Conservation (phyloP, 2,113 vertebrate genomes). For the Rhea americana region DNA sequence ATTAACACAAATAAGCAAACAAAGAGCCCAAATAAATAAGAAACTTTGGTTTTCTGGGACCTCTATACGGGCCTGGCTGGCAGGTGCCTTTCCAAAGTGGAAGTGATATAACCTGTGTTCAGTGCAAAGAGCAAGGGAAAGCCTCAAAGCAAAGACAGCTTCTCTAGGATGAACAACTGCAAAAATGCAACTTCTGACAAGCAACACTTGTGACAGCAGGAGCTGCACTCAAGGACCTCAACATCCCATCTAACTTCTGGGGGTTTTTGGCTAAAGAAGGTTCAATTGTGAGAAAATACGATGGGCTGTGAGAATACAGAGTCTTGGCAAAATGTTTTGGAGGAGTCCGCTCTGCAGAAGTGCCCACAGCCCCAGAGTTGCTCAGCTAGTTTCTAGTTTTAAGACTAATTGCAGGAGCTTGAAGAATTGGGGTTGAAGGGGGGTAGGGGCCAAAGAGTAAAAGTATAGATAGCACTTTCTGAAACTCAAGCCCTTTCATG, state of each 20-base stretch:
- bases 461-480: fast-evolving
- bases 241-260: background rate
- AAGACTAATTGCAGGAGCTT: background rate
- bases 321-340: background rate
- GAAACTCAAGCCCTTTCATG: background rate
- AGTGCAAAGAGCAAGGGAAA: background rate
- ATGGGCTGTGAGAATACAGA: background rate
- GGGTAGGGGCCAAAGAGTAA: background rate
- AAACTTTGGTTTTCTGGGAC: background rate
- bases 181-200: background rate
- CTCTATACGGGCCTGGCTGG: background rate
- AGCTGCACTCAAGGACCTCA: background rate
- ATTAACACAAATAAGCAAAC: background rate
- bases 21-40: background rate
- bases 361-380: fast-evolving
- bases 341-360: background rate
- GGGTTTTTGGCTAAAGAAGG: background rate
- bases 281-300: background rate
- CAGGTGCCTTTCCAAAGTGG: background rate
- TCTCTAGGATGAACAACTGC: background rate
- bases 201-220: background rate
- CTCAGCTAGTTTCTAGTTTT: background rate
- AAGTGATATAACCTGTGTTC: background rate
- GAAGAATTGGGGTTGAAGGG: background rate
- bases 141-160: background rate